A percentile compares a stretch with the other conserved stretches of the same genome.
Conservation (phyloP, 2,888 invertebrate species). For the Ferrisia virgata region DNA sequence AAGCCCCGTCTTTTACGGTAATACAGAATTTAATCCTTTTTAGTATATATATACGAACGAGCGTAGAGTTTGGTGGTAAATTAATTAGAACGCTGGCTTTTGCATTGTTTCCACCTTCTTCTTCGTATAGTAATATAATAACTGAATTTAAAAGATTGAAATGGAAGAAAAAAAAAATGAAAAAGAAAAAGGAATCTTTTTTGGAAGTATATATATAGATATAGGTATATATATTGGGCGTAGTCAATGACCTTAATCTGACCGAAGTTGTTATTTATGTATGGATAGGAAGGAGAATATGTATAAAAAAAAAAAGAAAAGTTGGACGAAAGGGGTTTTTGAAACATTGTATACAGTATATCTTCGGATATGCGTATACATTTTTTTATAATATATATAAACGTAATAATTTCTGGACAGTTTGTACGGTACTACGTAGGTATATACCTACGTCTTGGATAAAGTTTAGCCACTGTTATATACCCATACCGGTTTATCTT, state of each 20-base stretch:
- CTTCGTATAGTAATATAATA: too few species aligned
- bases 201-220: neutral
- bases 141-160: too few species aligned
- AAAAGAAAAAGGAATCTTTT: neutral
- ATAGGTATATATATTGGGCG: neutral
- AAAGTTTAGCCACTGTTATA: neutral
- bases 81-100: constrained; percentile 16
- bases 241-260: constrained; percentile 17
- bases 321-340: neutral
- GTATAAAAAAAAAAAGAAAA: too few species aligned
- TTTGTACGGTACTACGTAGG: neutral
- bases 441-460: neutral
- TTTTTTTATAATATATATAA: neutral
- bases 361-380: too few species aligned
- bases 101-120: neutral
- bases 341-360: neutral
- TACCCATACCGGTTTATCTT: neutral
- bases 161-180: too few species aligned
- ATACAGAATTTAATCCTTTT: neutral
- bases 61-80: neutral
- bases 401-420: constrained; percentile 23
- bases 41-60: too few species aligned
- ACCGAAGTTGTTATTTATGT: constrained; percentile 2
- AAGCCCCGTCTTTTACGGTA: neutral
- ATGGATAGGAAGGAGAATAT: neutral